These are phyloP conservation scores for Neodiprion lecontei DNA, from an alignment of 1,140 invertebrate genomes.

Conservation along the genomic window DNA sequence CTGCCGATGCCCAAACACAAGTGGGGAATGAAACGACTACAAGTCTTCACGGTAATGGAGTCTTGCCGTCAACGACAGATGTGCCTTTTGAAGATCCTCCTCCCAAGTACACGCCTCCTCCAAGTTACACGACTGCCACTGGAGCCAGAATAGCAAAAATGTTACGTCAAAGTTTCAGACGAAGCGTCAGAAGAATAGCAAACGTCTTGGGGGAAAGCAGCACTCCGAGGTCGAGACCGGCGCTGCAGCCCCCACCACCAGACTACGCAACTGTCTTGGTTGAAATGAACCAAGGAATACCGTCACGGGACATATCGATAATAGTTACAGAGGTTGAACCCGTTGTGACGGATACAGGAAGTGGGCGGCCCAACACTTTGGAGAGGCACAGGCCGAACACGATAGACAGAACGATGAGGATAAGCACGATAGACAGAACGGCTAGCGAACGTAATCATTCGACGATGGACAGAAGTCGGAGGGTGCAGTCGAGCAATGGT, in stretches of 20 bases:
- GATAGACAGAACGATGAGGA: conserved; percentile 42
- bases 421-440: conserved; percentile 29
- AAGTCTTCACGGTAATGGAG: conserved; percentile 49
- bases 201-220: conserved; percentile 60
- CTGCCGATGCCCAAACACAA: conserved; percentile 41
- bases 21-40: conserved; percentile 39
- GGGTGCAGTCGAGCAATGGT: conserved; percentile 30
- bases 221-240: conserved; percentile 39
- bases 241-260: conserved; percentile 65
- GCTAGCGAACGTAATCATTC: conserved; percentile 28
- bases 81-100: conserved; percentile 78
- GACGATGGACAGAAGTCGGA: conserved; percentile 32
- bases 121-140: conserved; percentile 90
- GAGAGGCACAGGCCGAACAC: conserved; percentile 43
- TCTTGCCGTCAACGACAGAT: conserved; percentile 48
- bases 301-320: conserved; percentile 35
- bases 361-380: conserved; percentile 12
- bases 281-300: conserved; percentile 62
- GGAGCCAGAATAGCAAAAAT: conserved; percentile 82
- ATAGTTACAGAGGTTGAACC: conserved; percentile 38
- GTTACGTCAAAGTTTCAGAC: conserved; percentile 78
- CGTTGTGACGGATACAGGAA: conserved; percentile 29
- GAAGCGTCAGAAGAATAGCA: conserved; percentile 76
- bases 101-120: conserved; percentile 91
- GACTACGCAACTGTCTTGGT: conserved; percentile 71